Base-by-base conservation (phyloP, 2,888 invertebrate genomes). In the Oligia fasciuncula region DNA sequence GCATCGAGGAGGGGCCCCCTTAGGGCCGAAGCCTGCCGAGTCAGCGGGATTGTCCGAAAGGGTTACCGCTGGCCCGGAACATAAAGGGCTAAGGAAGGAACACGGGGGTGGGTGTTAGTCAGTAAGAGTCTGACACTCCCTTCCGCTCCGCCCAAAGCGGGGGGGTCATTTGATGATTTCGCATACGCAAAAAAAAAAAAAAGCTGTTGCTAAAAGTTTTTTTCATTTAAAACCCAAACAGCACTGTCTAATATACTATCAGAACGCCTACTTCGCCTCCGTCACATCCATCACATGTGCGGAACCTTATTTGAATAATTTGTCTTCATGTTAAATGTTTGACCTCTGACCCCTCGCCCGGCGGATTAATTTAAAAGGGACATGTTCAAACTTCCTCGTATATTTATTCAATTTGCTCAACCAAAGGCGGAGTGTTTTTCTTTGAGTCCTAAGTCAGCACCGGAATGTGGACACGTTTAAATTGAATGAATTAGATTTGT, bases 401-500 rank as follows among this genome's bases (percentile, higher is more conserved):
- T 77, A 73, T 85, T 84, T 84, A 40, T 40, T 40, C 40, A 81
- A 78, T 82, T 85, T 74, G 63, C 60, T 65, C 14, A 13, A 72
- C 74, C 71, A 65, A 62, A 63, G 29, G 51, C 46, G 69, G 40
- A 57, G 40, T 74, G 67, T 81, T 81, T 85, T 75, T 81, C 73
- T 79, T 85, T 76, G 69, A 29, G 63, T 67, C 84, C 86, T 85
- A 85, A 85, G 63, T 83, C 83, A 85, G 72, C 83, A 85, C 5
- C 11, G 14, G 4, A 29, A 35, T 75, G 29, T 63, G 40, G 51
- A 66, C 54, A 65, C 74, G 49, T 82, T 84, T 49, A 62, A 62
- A 72, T 78, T 46, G 14, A 62, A 60, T 43, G 8, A 72, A 78
- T 74, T 69, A 6, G 74, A 85, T 85, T 85, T 82, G 74, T 69